A percentile compares a stretch with the other conserved stretches of the same genome.
Evolutionary conservation across 1,140 invertebrate species (phyloP).

Genomic region (Drosophila bifasciata): DNA sequence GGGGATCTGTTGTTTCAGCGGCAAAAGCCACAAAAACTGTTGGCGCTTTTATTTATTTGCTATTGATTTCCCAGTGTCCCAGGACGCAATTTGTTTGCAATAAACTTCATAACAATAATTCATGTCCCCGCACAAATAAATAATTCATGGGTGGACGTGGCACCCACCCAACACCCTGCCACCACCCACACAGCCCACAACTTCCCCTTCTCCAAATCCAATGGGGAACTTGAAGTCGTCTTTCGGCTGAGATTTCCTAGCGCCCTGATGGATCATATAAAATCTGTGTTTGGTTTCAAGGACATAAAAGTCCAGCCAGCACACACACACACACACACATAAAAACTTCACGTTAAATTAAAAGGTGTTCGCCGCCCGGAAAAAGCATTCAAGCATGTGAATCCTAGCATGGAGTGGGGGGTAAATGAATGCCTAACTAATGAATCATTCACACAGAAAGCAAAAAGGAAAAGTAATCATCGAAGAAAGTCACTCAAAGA

Average conservation of each 20-base stretch:
- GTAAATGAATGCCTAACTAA: too few species aligned
- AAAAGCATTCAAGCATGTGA: slow-evolving; percentile 55
- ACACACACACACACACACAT: slow-evolving; percentile 40
- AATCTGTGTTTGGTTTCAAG: neutral
- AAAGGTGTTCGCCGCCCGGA: slow-evolving; percentile 62
- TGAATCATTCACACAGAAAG: too few species aligned
- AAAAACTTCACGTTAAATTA: slow-evolving; percentile 77
- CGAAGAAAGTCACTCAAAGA: too few species aligned
- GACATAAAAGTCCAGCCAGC: slow-evolving; percentile 69
- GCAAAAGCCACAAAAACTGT: slow-evolving; percentile 79
- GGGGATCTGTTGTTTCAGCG: slow-evolving; percentile 54
- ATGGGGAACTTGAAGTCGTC: too few species aligned
- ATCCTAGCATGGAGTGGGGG: too few species aligned
- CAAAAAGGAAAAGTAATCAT: too few species aligned
- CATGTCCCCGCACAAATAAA: slow-evolving; percentile 81
- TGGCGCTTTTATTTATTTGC: slow-evolving; percentile 83
- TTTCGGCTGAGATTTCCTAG: neutral
- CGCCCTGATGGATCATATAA: too few species aligned
- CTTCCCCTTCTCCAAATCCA: too few species aligned
- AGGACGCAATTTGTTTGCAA: slow-evolving; percentile 83
- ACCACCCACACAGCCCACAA: neutral
- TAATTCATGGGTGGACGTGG: slow-evolving; percentile 65
- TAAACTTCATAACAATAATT: slow-evolving; percentile 84
- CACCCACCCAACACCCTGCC: slow-evolving; percentile 15
- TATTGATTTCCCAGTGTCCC: slow-evolving; percentile 82